phyloP scores from a whole-genome alignment of 2,797 vertebrate genomes.

The Acipenser ruthenus region DNA sequence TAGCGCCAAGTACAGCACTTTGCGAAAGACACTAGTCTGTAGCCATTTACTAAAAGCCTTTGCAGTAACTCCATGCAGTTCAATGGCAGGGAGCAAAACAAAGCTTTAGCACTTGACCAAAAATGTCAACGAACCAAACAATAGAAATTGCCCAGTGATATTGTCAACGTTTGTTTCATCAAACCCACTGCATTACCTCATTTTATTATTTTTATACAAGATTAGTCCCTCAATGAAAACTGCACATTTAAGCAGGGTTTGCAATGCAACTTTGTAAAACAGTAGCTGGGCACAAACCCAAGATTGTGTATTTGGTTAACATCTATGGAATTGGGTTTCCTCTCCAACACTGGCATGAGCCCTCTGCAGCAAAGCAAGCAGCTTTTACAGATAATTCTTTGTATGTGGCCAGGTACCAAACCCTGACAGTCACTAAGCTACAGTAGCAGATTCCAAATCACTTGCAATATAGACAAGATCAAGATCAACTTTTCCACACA shows the following conservation, averaged over 20 bases:
- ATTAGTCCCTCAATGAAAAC: slow-evolving; percentile 21
- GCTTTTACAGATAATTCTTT: no score
- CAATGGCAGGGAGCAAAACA: not conserved
- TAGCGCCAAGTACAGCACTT: no score
- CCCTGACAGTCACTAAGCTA: no score
- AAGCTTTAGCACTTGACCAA: slow-evolving; percentile 10
- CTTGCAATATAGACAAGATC: no score
- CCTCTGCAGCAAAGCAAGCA: not conserved
- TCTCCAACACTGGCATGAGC: not conserved
- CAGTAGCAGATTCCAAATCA: no score
- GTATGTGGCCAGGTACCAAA: no score
- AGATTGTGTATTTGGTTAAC: not conserved
- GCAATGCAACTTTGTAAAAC: slow-evolving; percentile 8
- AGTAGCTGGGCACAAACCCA: slow-evolving; percentile 10
- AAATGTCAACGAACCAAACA: slow-evolving; percentile 2
- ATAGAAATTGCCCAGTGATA: slow-evolving; percentile 16
- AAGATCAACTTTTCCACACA: no score
- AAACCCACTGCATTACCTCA: slow-evolving; percentile 33
- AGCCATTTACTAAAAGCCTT: no score
- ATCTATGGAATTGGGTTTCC: not conserved
- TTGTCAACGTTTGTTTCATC: slow-evolving; percentile 29
- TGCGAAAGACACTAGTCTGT: no score
- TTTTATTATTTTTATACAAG: slow-evolving; percentile 4
- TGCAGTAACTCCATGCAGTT: no score
- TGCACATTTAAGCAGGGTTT: slow-evolving; percentile 18